Conservation (phyloP, 1,140 invertebrate genomes). For the Melanaphis sacchari region DNA sequence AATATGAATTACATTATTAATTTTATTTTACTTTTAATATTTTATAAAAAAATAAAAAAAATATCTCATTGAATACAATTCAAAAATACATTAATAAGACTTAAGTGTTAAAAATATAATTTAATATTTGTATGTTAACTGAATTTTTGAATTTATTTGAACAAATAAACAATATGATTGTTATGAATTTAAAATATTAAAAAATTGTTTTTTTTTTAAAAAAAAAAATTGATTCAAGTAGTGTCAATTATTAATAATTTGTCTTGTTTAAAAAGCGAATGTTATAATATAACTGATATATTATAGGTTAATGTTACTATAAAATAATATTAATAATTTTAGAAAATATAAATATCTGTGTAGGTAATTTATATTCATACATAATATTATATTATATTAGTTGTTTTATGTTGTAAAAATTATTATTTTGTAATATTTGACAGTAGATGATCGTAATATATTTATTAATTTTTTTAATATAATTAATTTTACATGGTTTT, state of each 20-base stretch:
- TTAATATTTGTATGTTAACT: not conserved
- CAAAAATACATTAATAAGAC: not conserved
- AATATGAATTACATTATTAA: too few species aligned
- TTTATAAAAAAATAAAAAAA: too few species aligned
- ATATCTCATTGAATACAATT: not conserved
- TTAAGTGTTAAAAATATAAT: not conserved
- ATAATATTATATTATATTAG: not conserved
- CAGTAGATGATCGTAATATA: not conserved
- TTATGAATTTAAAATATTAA: not conserved
- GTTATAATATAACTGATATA: too few species aligned
- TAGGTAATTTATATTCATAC: not conserved
- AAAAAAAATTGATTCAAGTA: not conserved
- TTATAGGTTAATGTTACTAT: too few species aligned
- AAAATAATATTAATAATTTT: too few species aligned
- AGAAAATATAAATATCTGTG: too few species aligned
- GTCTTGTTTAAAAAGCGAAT: too few species aligned
- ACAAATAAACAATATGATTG: not conserved
- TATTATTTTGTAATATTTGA: not conserved
- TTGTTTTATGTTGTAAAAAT: constrained; percentile 60
- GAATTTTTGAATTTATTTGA: not conserved
- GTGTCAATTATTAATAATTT: too few species aligned
- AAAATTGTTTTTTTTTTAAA: not conserved
- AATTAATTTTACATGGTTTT: constrained; percentile 3
- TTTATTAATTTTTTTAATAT: constrained; percentile 2
- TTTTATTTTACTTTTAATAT: too few species aligned